These are phyloP conservation scores for Lasaia peninsularis DNA, from an alignment of 1,140 invertebrate genomes.

Conservation along the genomic window DNA sequence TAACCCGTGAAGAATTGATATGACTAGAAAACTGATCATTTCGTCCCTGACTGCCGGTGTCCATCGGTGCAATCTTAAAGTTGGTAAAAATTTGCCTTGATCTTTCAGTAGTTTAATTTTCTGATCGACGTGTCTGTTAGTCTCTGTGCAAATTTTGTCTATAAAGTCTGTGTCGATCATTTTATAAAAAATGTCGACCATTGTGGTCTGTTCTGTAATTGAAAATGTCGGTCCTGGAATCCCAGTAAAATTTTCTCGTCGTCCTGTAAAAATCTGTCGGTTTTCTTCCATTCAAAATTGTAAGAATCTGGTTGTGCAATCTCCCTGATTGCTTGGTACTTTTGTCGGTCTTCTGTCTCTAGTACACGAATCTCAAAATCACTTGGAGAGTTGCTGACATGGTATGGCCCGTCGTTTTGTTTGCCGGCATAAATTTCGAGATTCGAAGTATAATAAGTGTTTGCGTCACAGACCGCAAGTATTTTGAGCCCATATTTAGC, in stretches of 20 bases:
- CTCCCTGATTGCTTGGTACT: neutral
- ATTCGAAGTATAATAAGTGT: neutral
- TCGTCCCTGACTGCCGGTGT: slow-evolving; percentile 18
- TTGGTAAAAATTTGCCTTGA: neutral
- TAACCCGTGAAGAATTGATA: slow-evolving; percentile 28
- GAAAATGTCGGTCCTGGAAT: slow-evolving; percentile 22
- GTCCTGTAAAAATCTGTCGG: slow-evolving; percentile 10
- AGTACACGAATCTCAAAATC: neutral
- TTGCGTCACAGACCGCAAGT: neutral
- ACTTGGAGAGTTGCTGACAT: neutral
- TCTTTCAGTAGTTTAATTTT: neutral
- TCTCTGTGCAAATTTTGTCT: slow-evolving; percentile 22
- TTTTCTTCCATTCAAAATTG: slow-evolving; percentile 21
- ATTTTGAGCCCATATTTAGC: slow-evolving; percentile 14
- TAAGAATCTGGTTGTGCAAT: slow-evolving; percentile 10
- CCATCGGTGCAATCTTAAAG: slow-evolving; percentile 19
- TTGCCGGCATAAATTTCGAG: neutral
- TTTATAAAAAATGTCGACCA: slow-evolving; percentile 25
- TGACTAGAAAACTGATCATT: slow-evolving; percentile 24
- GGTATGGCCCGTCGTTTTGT: neutral
- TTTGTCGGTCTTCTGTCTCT: neutral
- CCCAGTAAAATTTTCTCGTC: slow-evolving; percentile 21
- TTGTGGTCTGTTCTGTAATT: slow-evolving; percentile 16
- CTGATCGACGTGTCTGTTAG: slow-evolving; percentile 23
- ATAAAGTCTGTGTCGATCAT: slow-evolving; percentile 27